Conservation (phyloP, 2,888 invertebrate genomes). For the Micropterix aruncella region DNA sequence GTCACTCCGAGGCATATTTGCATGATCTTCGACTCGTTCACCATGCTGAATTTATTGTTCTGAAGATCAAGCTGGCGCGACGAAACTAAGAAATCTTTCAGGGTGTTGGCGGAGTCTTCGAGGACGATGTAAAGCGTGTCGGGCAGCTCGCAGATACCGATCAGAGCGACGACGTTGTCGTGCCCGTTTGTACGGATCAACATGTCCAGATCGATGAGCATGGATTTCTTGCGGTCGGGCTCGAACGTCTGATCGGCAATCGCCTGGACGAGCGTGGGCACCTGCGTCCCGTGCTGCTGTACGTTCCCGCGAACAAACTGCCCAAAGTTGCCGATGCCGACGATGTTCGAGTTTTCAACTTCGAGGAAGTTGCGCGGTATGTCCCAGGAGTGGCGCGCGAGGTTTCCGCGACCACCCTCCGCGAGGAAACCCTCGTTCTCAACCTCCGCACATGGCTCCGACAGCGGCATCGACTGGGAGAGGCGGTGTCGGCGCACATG, state of each 20-base stretch:
- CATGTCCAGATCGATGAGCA: slow-evolving; percentile 57
- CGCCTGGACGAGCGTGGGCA: slow-evolving; percentile 46
- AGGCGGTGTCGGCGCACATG: slow-evolving; percentile 32
- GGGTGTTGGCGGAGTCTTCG: slow-evolving; percentile 48
- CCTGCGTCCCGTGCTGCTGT: slow-evolving; percentile 41
- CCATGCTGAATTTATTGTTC: slow-evolving; percentile 40
- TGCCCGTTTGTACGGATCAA: slow-evolving; percentile 55
- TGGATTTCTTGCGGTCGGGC: slow-evolving; percentile 34
- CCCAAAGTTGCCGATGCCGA: slow-evolving; percentile 67
- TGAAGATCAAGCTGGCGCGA: slow-evolving; percentile 38
- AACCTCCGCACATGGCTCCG: slow-evolving; percentile 67
- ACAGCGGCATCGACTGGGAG: slow-evolving; percentile 46
- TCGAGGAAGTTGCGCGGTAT: slow-evolving; percentile 58
- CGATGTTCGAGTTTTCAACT: slow-evolving; percentile 51
- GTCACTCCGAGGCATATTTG: slow-evolving; percentile 53
- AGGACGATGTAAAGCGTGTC: slow-evolving; percentile 61
- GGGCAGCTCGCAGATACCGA: slow-evolving; percentile 68
- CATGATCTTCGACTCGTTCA: slow-evolving; percentile 47
- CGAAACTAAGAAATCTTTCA: slow-evolving; percentile 58
- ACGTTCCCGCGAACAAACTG: slow-evolving; percentile 59
- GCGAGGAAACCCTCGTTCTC: slow-evolving; percentile 68
- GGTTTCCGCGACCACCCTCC: slow-evolving; percentile 58
- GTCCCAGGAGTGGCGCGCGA: slow-evolving; percentile 63
- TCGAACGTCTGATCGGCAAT: slow-evolving; percentile 42
- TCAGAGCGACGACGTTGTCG: slow-evolving; percentile 55